phyloP scores from a whole-genome alignment of 1,140 invertebrate genomes.

The Lethrus apterus region DNA sequence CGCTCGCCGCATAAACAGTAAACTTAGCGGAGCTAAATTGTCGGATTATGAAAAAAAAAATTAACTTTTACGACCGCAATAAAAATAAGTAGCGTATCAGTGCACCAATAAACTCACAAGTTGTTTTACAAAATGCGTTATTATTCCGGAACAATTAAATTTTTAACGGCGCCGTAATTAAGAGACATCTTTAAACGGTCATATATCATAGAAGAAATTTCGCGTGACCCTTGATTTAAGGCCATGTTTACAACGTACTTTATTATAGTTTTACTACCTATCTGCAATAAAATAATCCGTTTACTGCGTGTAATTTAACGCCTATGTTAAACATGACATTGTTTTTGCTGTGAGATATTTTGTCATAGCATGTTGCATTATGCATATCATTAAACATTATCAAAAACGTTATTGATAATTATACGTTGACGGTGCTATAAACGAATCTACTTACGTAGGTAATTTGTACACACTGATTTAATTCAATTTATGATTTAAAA shows the following conservation, averaged over 20 bases:
- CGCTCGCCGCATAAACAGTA: too few relatives aligned
- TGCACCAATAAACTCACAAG: neutral
- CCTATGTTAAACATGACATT: constrained; percentile 18
- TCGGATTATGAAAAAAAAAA: constrained; percentile 1
- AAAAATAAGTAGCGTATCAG: neutral
- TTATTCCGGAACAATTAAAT: neutral
- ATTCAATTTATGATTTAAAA: too few relatives aligned
- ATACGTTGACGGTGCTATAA: too few relatives aligned
- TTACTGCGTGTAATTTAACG: constrained; percentile 32
- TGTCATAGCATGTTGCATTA: too few relatives aligned
- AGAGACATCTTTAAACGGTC: constrained; percentile 16
- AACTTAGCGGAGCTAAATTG: too few relatives aligned
- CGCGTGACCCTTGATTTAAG: constrained; percentile 29
- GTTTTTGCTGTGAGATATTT: too few relatives aligned
- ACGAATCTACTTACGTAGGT: too few relatives aligned
- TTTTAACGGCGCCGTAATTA: constrained; percentile 8
- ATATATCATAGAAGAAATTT: constrained; percentile 19
- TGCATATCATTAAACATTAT: too few relatives aligned
- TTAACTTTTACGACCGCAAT: neutral
- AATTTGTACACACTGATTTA: too few relatives aligned
- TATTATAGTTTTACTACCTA: constrained; percentile 32
- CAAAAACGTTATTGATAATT: too few relatives aligned
- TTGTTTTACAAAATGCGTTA: neutral
- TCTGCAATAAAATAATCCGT: constrained; percentile 34
- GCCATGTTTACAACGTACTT: constrained; percentile 29